Evolutionary conservation across 2,888 invertebrate species (phyloP).

Genomic region (Cryptocephalus primarius): DNA sequence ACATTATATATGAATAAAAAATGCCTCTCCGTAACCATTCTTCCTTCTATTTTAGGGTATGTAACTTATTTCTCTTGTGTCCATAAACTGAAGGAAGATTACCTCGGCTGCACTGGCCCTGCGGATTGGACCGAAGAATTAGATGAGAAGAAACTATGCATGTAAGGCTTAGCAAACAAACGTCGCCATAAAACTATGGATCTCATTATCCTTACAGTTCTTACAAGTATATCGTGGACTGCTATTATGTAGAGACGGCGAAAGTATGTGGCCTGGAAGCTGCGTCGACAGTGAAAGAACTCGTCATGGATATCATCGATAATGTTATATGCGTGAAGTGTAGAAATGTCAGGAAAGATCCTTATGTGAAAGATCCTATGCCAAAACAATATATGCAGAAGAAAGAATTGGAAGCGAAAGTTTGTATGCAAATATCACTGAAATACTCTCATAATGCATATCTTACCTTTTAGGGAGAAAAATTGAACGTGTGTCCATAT

Average conservation of each 20-base stretch:
- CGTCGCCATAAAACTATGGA: neutral
- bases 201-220: conserved; percentile 25
- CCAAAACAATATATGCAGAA: conserved; percentile 19
- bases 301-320: conserved; percentile 27
- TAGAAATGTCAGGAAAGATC: conserved; percentile 17
- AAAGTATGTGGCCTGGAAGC: conserved; percentile 40
- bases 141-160: conserved; percentile 36
- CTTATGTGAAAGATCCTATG: conserved; percentile 23
- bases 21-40: too few species aligned
- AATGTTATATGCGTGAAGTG: conserved; percentile 24
- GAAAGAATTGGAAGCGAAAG: conserved; percentile 2
- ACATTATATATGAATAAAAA: too few species aligned
- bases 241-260: conserved; percentile 41
- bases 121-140: conserved; percentile 45
- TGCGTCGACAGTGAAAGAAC: conserved; percentile 32
- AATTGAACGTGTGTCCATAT: too few species aligned
- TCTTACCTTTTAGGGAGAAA: too few species aligned
- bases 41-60: conserved; percentile 19
- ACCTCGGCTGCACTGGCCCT: conserved; percentile 41
- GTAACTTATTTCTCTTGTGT: conserved; percentile 17
- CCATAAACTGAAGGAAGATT: conserved; percentile 38
- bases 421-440: neutral
- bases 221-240: conserved; percentile 40
- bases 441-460: too few species aligned
- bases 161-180: conserved; percentile 20